A percentile compares a stretch with the other conserved stretches of the same genome.
Evolutionary conservation across 2,888 invertebrate genomes (phyloP).

Genomic region (Oxystoma pomonae): DNA sequence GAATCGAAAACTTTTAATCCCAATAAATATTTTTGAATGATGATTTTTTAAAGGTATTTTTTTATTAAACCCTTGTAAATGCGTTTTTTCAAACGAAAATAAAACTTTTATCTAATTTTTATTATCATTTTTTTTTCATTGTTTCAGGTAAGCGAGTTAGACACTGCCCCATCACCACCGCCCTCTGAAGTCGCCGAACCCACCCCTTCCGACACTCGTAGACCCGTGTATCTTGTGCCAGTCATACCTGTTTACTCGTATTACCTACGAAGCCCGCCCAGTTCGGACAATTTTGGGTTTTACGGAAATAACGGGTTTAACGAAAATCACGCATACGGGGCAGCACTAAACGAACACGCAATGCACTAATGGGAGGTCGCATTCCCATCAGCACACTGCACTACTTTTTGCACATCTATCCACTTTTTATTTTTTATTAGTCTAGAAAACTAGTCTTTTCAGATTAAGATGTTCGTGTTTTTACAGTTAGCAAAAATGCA

Average conservation of each 20-base stretch:
- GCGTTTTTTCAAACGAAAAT: too few species aligned
- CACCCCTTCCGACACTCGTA: background rate
- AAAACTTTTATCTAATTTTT: background rate
- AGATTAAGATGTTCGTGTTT: too few species aligned
- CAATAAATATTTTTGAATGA: too few species aligned
- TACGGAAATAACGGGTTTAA: background rate
- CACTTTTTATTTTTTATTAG: background rate
- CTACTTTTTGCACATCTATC: background rate
- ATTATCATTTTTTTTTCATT: constrained; percentile 6
- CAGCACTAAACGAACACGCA: background rate
- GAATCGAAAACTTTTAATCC: too few species aligned
- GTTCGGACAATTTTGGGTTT: background rate
- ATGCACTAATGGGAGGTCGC: background rate
- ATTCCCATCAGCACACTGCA: background rate
- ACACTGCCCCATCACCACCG: constrained; percentile 4
- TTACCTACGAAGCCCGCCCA: background rate
- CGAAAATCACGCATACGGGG: background rate
- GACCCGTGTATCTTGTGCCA: constrained; percentile 24
- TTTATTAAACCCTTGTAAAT: too few species aligned
- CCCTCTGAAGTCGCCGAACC: background rate
- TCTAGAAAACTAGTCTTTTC: background rate
- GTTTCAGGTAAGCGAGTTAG: constrained; percentile 23
- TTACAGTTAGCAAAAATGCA: too few species aligned
- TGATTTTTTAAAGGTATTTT: too few species aligned
- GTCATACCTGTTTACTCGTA: constrained; percentile 16